Percentiles rank a stretch among this genome's conserved stretches.
phyloP scores from a whole-genome alignment of 2,113 vertebrate species.

The Crotophaga sulcirostris region DNA sequence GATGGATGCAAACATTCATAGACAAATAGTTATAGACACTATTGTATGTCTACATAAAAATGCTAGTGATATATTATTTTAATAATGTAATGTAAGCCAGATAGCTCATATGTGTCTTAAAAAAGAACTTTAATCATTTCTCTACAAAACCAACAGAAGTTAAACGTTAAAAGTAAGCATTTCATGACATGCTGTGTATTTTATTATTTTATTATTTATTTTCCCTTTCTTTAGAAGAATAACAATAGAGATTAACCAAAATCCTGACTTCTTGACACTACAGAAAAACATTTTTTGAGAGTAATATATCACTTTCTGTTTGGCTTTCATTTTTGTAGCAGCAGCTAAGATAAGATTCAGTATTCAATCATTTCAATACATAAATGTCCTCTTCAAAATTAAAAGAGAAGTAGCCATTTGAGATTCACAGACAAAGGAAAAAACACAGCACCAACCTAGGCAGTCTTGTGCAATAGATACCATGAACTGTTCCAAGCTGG shows the following conservation, averaged over 20 bases:
- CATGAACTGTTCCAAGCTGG: background rate
- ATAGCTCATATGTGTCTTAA: background rate
- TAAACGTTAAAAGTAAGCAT: background rate
- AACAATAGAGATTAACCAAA: background rate
- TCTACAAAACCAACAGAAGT: background rate
- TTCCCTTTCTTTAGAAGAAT: background rate
- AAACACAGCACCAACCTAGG: background rate
- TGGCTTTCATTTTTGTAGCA: background rate
- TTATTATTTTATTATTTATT: background rate
- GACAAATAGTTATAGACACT: background rate
- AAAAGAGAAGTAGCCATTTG: background rate
- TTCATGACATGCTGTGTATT: background rate
- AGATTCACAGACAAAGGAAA: background rate
- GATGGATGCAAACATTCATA: background rate
- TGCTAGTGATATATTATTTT: conserved; percentile 4
- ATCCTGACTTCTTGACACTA: background rate
- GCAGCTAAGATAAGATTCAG: background rate
- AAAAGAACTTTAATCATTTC: background rate
- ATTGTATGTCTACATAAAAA: background rate
- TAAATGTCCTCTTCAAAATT: background rate
- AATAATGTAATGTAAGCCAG: background rate
- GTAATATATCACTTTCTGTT: background rate
- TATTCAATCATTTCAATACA: background rate
- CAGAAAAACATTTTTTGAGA: background rate
- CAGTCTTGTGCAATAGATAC: background rate